These are phyloP conservation scores for Aurelia aurita complex sp. Pacific DNA, from an alignment of 30 jellyfish, hydroid and myxozoan genomes.

Conservation along the genomic window DNA sequence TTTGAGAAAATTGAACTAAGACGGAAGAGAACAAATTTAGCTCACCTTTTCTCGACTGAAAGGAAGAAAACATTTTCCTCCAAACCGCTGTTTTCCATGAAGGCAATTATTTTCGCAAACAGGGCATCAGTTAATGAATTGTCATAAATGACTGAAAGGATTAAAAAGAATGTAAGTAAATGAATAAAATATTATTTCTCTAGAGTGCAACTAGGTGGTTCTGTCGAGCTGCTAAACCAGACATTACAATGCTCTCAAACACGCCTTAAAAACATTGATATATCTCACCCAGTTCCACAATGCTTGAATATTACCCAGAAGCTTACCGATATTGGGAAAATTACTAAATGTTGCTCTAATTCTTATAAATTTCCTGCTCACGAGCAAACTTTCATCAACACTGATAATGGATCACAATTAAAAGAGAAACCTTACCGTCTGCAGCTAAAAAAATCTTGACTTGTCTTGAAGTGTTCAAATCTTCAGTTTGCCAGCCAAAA, in stretches of 20 bases:
- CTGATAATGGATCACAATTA: neutral
- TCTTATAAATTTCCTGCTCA: no score
- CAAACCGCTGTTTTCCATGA: neutral
- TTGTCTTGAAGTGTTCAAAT: neutral
- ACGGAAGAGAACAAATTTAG: no score
- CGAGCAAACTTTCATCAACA: neutral
- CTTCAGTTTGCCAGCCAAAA: constrained; percentile 37
- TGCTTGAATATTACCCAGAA: no score
- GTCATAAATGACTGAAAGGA: constrained; percentile 49
- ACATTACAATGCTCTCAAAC: no score
- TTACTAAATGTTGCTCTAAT: no score
- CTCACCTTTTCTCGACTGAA: constrained; percentile 65
- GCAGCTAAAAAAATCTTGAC: constrained; percentile 49
- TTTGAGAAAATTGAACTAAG: no score
- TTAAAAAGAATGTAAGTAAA: neutral
- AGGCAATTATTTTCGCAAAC: constrained; percentile 11
- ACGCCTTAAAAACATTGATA: no score
- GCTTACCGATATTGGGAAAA: no score
- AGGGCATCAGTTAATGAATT: constrained; percentile 61
- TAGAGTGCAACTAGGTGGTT: no score
- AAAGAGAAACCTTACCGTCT: constrained; percentile 25
- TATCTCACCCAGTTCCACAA: no score
- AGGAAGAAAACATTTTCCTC: neutral
- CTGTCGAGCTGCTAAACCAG: no score
- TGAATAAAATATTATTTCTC: neutral